phyloP scores from a whole-genome alignment of 1,140 invertebrate species.

The Nylanderia fulva region DNA sequence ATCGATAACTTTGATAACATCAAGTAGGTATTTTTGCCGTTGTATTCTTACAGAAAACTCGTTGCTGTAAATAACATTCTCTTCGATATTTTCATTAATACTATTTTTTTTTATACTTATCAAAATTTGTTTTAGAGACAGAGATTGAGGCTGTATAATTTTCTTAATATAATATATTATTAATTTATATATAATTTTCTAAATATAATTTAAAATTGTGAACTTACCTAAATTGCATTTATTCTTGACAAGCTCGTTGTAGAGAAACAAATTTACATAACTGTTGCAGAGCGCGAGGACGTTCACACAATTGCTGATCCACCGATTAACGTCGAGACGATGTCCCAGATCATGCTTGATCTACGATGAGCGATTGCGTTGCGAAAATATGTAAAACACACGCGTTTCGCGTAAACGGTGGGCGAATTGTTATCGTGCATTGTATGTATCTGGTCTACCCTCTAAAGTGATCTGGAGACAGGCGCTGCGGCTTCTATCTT shows the following conservation, averaged over 20 bases:
- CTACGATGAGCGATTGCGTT: background rate
- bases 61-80: background rate
- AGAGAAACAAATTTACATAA: slow-evolving; percentile 55
- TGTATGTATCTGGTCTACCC: slow-evolving; percentile 4
- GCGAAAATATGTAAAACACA: background rate
- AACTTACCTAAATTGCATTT: background rate
- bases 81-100: slow-evolving; percentile 9
- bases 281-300: slow-evolving; percentile 21
- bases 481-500: background rate
- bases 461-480: background rate
- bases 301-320: slow-evolving; percentile 24
- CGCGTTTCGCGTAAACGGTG: background rate
- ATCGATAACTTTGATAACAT: background rate
- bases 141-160: background rate
- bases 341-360: slow-evolving; percentile 17
- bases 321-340: slow-evolving; percentile 41
- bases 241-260: slow-evolving; percentile 23
- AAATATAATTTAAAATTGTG: background rate
- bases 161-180: background rate
- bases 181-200: background rate
- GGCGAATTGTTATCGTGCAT: slow-evolving; percentile 40
- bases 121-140: background rate
- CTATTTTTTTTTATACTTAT: background rate
- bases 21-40: background rate
- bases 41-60: background rate